Evolutionary conservation across 1,140 invertebrate species (phyloP).

Genomic region (Phenacoccus solenopsis): DNA sequence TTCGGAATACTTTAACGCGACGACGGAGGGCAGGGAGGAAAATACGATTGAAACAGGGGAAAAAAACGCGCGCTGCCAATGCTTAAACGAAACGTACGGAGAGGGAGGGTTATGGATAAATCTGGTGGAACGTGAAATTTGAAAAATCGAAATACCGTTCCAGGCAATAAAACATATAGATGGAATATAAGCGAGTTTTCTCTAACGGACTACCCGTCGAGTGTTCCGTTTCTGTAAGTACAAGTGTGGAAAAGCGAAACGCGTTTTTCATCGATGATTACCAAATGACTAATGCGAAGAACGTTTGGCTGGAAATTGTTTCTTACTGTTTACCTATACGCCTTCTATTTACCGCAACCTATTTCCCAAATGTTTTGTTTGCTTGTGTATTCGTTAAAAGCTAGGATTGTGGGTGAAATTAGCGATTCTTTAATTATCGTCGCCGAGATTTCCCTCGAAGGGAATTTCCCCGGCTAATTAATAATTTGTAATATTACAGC

Average conservation of each 20-base stretch:
- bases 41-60: background rate
- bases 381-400: too few species aligned
- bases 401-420: too few species aligned
- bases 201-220: background rate
- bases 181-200: constrained; percentile 5
- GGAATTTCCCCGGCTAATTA: too few species aligned
- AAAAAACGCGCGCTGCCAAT: background rate
- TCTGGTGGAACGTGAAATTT: constrained; percentile 17
- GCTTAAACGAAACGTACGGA: background rate
- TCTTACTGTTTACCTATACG: too few species aligned
- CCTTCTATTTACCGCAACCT: too few species aligned
- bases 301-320: too few species aligned
- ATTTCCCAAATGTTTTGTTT: too few species aligned
- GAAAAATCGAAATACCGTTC: constrained; percentile 7
- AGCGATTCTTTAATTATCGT: too few species aligned
- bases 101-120: background rate
- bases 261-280: background rate
- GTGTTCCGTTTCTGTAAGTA: too few species aligned
- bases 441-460: too few species aligned
- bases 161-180: constrained; percentile 3
- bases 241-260: background rate
- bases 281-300: background rate
- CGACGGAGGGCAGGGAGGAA: background rate
- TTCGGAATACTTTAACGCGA: constrained; percentile 8
- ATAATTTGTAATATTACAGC: too few species aligned